These are phyloP conservation scores for Scaeva pyrastri DNA, from an alignment of 2,888 invertebrate species.

Conservation along the genomic window DNA sequence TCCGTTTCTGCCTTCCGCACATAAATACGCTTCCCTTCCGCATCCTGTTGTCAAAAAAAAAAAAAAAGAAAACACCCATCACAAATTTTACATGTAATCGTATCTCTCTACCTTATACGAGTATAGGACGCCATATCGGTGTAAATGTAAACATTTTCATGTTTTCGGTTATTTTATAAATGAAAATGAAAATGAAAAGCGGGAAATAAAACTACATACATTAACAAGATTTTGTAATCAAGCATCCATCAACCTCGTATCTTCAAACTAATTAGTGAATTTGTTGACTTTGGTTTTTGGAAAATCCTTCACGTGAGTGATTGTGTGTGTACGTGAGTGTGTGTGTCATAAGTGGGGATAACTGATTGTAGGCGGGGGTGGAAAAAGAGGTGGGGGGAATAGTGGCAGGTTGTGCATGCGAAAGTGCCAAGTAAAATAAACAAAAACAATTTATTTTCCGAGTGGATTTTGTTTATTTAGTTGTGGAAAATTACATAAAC, in stretches of 20 bases:
- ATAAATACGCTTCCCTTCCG: not conserved
- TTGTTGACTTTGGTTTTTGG: slow-evolving; percentile 70
- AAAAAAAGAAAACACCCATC: no score
- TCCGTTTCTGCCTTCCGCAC: not conserved
- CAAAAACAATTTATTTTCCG: slow-evolving; percentile 52
- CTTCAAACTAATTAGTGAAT: slow-evolving; percentile 65
- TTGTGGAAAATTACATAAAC: slow-evolving; percentile 44
- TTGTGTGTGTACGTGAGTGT: not conserved
- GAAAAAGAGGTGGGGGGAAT: not conserved
- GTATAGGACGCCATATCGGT: not conserved
- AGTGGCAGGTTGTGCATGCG: slow-evolving; percentile 25
- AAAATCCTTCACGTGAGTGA: slow-evolving; percentile 29
- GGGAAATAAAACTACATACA: not conserved
- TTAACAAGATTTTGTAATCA: slow-evolving; percentile 25
- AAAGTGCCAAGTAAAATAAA: slow-evolving; percentile 59
- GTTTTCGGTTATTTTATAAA: slow-evolving; percentile 6
- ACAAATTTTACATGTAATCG: not conserved
- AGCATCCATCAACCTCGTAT: slow-evolving; percentile 37
- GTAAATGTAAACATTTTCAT: slow-evolving; percentile 25
- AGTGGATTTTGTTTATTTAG: slow-evolving; percentile 56
- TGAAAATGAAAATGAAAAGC: not conserved
- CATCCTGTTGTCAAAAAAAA: slow-evolving; percentile 4
- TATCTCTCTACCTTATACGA: no score
- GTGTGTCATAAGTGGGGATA: slow-evolving; percentile 11
- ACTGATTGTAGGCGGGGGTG: slow-evolving; percentile 2